Evolutionary conservation across 2,797 vertebrate species (phyloP).

Genomic region (Syngnathus acus): DNA sequence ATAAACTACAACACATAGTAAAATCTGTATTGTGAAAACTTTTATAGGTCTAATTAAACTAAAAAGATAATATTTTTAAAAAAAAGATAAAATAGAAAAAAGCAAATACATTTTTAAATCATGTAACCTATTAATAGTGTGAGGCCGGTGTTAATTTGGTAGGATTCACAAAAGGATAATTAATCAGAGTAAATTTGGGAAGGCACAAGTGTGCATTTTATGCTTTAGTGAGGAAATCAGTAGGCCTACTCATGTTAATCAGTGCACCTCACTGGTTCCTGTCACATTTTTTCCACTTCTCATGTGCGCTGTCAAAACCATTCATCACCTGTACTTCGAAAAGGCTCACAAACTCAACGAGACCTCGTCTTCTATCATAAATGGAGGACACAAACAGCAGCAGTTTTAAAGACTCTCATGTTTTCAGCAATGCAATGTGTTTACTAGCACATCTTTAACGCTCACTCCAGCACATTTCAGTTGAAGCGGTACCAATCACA

Average conservation of each 20-base stretch:
- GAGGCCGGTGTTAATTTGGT: not conserved
- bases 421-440: not conserved
- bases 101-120: too few relatives aligned
- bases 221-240: not conserved
- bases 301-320: constrained; percentile 49
- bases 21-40: too few relatives aligned
- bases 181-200: not conserved
- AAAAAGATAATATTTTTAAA: too few relatives aligned
- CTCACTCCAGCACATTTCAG: constrained; percentile 31
- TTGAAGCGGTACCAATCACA: constrained; percentile 38
- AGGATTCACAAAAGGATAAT: not conserved
- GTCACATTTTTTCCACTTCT: constrained; percentile 34
- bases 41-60: too few relatives aligned
- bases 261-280: not conserved
- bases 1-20: too few relatives aligned
- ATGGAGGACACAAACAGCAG: constrained; percentile 3
- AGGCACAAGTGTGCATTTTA: not conserved
- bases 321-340: constrained; percentile 61
- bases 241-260: not conserved
- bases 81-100: not conserved
- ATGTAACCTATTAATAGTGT: constrained; percentile 29
- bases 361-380: constrained; percentile 27
- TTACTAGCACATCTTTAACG: not conserved
- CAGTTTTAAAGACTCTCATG: not conserved
- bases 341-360: constrained; percentile 23